phyloP scores from a whole-genome alignment of 2,888 invertebrate species.

The Sympetrum striolatum region DNA sequence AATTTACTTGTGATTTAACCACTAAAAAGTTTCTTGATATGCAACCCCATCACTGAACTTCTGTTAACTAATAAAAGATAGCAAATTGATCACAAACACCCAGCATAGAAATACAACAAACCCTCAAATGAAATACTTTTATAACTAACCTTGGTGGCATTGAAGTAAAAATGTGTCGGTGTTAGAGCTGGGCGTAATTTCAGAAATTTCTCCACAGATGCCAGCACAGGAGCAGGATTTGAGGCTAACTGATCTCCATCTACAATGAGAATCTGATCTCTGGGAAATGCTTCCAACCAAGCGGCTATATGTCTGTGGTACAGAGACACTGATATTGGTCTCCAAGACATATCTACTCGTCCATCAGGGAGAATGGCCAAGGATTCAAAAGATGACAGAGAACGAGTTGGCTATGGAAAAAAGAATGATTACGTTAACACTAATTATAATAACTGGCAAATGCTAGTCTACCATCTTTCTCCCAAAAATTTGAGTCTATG shows the following conservation, averaged over 20 bases:
- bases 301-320: slow-evolving; percentile 89
- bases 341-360: slow-evolving; percentile 81
- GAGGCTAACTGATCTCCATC: slow-evolving; percentile 92
- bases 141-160: slow-evolving; percentile 76
- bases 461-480: too few relatives aligned
- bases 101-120: too few relatives aligned
- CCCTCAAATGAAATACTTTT: not conserved
- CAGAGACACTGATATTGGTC: slow-evolving; percentile 85
- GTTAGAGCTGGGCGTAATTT: slow-evolving; percentile 74
- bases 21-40: too few relatives aligned
- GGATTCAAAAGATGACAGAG: slow-evolving; percentile 15
- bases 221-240: slow-evolving; percentile 86
- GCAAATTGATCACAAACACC: too few relatives aligned
- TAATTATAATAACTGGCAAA: not conserved
- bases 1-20: too few relatives aligned
- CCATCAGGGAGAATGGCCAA: slow-evolving; percentile 78
- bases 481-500: too few relatives aligned
- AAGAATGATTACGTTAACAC: not conserved
- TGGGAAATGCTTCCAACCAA: slow-evolving; percentile 93
- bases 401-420: not conserved
- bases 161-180: slow-evolving; percentile 92
- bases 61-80: too few relatives aligned
- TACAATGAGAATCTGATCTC: slow-evolving; percentile 91
- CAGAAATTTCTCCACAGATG: slow-evolving; percentile 86
- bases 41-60: too few relatives aligned